Percentiles rank a stretch among this genome's conserved stretches.
These are phyloP conservation scores for Brachycybe producta DNA, from an alignment of 2,888 invertebrate genomes.

Conservation along the genomic window DNA sequence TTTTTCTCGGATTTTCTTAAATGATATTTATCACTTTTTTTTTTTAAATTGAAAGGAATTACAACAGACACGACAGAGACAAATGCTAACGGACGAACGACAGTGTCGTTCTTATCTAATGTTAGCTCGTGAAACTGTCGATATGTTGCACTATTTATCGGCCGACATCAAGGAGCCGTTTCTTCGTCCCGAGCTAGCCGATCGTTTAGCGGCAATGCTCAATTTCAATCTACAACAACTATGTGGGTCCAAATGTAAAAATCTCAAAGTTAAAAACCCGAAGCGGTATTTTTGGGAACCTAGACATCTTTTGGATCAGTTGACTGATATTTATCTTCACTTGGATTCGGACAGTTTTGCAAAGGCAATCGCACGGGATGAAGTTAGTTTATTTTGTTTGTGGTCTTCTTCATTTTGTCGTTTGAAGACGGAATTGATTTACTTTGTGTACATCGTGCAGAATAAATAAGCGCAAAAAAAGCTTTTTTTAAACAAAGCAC, in stretches of 20 bases:
- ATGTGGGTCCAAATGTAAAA: slow-evolving; percentile 88
- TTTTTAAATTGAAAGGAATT: slow-evolving; percentile 41
- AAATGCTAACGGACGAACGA: slow-evolving; percentile 67
- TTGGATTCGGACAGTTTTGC: slow-evolving; percentile 84
- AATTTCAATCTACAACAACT: slow-evolving; percentile 95
- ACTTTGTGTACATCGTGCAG: background rate
- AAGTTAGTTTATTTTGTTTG: slow-evolving; percentile 46
- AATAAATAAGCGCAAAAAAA: background rate
- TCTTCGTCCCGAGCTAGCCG: slow-evolving; percentile 80
- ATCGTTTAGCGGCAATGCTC: slow-evolving; percentile 91
- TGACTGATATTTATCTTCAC: slow-evolving; percentile 94
- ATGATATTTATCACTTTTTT: too few species aligned
- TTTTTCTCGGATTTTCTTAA: too few species aligned
- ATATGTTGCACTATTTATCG: slow-evolving; percentile 95
- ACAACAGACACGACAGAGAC: slow-evolving; percentile 61
- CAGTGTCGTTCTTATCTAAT: slow-evolving; percentile 81
- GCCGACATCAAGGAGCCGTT: slow-evolving; percentile 85
- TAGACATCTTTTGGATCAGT: slow-evolving; percentile 70
- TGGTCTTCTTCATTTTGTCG: background rate
- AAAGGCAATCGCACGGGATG: slow-evolving; percentile 85
- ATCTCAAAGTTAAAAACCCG: slow-evolving; percentile 76
- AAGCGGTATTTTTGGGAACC: slow-evolving; percentile 98
- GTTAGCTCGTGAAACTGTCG: slow-evolving; percentile 86
- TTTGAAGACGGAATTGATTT: background rate
- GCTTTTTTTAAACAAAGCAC: background rate